These are phyloP conservation scores for Actinia equina DNA, from an alignment of 64 coral and sea anemone species.

Conservation along the genomic window DNA sequence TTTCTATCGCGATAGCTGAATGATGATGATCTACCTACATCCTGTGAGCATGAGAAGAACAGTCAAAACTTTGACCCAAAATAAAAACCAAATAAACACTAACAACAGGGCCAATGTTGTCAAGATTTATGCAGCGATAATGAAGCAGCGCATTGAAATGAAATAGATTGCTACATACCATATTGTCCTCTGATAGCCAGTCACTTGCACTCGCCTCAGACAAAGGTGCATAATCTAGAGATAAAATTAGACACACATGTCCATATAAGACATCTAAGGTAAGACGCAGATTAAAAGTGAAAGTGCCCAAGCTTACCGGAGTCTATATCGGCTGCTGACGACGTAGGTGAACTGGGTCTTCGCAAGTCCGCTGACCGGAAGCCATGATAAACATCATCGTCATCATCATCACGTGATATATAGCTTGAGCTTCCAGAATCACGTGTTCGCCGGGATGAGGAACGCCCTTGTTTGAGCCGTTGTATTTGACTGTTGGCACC, in stretches of 20 bases:
- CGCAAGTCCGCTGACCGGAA: slow-evolving; percentile 63
- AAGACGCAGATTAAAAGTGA: too few relatives aligned
- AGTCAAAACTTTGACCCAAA: neutral
- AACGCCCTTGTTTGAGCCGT: slow-evolving; percentile 79
- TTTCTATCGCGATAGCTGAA: slow-evolving; percentile 49
- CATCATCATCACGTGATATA: slow-evolving; percentile 55
- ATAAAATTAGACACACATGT: neutral
- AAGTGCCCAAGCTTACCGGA: slow-evolving; percentile 50
- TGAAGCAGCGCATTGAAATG: too few relatives aligned
- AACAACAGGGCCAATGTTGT: too few relatives aligned
- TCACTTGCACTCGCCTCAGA: slow-evolving; percentile 90
- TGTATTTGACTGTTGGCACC: slow-evolving; percentile 92
- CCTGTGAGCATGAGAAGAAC: slow-evolving; percentile 4
- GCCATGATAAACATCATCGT: slow-evolving; percentile 29
- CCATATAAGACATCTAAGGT: neutral
- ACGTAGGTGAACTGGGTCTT: slow-evolving; percentile 80
- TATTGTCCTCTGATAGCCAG: slow-evolving; percentile 90
- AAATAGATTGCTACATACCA: slow-evolving; percentile 46
- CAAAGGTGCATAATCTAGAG: slow-evolving; percentile 85
- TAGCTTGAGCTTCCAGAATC: slow-evolving; percentile 57
- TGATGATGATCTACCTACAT: slow-evolving; percentile 32
- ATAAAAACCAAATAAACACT: neutral
- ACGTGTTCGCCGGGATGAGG: slow-evolving; percentile 77
- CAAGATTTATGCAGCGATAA: neutral
- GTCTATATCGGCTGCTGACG: slow-evolving; percentile 68